Evolutionary conservation across 2,113 vertebrate genomes (phyloP).

Genomic region (Phylloscopus whistleri): DNA sequence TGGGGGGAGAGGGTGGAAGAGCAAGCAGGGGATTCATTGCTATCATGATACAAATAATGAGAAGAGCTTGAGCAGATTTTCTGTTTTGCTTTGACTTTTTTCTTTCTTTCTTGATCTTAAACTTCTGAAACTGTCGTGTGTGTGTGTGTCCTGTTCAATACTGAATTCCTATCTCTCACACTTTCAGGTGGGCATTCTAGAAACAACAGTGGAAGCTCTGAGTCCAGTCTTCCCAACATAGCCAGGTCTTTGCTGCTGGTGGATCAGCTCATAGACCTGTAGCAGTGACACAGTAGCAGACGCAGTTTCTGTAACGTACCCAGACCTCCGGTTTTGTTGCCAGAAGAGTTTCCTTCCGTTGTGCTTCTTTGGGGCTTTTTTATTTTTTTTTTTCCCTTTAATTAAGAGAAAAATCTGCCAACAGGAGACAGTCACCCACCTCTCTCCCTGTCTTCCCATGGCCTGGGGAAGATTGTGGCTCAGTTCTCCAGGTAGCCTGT

Average conservation of each 20-base stretch:
- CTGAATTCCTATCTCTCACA: slow-evolving; percentile 88
- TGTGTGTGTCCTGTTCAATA: slow-evolving; percentile 67
- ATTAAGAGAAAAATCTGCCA: slow-evolving; percentile 36
- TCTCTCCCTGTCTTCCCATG: neutral
- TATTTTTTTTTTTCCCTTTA: neutral
- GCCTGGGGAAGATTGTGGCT: slow-evolving; percentile 49
- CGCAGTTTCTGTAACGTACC: slow-evolving; percentile 75
- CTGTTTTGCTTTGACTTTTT: slow-evolving; percentile 33
- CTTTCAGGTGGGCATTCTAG: slow-evolving; percentile 97
- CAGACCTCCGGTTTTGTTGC: slow-evolving; percentile 64
- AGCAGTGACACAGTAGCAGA: slow-evolving; percentile 84
- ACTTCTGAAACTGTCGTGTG: slow-evolving; percentile 67
- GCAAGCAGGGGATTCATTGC: neutral
- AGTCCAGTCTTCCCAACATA: slow-evolving; percentile 99
- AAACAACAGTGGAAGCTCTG: slow-evolving; percentile 99
- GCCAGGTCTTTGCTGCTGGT: slow-evolving; percentile 99
- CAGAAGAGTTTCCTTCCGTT: slow-evolving; percentile 69
- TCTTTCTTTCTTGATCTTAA: slow-evolving; percentile 56
- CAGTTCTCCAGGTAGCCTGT: slow-evolving; percentile 29
- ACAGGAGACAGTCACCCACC: slow-evolving; percentile 44
- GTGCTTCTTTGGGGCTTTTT: slow-evolving; percentile 47
- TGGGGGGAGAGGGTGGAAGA: neutral
- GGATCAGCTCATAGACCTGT: slow-evolving; percentile 99
- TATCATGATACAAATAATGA: accelerated
- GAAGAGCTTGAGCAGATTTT: neutral